Evolutionary conservation across 2,888 invertebrate genomes (phyloP).

Genomic region (Microctonus aethiopoides): DNA sequence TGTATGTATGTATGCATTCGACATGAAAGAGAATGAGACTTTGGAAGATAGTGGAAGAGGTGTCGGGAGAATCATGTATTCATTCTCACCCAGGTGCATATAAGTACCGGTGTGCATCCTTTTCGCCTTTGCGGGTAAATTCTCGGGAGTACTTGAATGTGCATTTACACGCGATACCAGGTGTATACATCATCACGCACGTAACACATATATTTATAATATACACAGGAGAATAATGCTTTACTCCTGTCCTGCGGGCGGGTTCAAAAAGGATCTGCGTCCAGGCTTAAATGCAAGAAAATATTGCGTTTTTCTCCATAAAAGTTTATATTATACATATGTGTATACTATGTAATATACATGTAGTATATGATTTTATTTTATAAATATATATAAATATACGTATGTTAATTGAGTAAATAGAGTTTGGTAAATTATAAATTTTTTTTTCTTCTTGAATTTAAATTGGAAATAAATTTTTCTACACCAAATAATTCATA

Average conservation of each 20-base stretch:
- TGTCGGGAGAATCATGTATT: not conserved
- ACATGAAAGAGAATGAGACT: not conserved
- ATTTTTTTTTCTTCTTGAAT: too few relatives aligned
- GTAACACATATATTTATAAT: not conserved
- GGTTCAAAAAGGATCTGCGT: not conserved
- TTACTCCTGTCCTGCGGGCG: conserved; percentile 23
- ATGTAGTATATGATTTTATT: not conserved
- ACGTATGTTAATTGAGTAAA: too few relatives aligned
- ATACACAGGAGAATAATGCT: not conserved
- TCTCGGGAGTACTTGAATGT: not conserved
- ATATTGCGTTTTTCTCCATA: not conserved
- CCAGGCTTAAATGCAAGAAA: not conserved
- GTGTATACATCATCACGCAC: conserved; percentile 17
- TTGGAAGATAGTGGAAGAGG: not conserved
- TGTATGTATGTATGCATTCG: not conserved
- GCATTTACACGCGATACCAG: conserved; percentile 17
- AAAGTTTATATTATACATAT: not conserved
- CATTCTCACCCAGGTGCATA: conserved; percentile 21
- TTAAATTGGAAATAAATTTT: too few relatives aligned
- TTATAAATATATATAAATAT: not conserved
- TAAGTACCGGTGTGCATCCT: conserved; percentile 19
- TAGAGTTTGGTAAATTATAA: too few relatives aligned
- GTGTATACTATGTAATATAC: not conserved
- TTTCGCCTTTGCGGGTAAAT: conserved; percentile 25
- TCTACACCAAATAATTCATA: too few relatives aligned